phyloP scores from a whole-genome alignment of 2,888 invertebrate genomes.

The Andrena dorsata region DNA sequence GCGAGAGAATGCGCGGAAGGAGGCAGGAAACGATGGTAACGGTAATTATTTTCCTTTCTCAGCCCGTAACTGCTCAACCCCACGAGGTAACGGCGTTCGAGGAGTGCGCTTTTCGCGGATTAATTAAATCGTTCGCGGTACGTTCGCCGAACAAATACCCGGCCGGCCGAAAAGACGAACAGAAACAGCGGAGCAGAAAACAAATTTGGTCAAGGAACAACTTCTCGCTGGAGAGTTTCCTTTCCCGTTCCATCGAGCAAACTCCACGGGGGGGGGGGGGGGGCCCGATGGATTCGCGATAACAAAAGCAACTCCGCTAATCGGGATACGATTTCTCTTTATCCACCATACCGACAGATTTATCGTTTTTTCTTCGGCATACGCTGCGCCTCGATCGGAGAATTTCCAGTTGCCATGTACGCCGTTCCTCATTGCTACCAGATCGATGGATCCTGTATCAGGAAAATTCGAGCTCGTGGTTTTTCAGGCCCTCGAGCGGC shows the following conservation, averaged over 20 bases:
- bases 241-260: constrained; percentile 18
- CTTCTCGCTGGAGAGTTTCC: constrained; percentile 15
- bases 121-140: constrained; percentile 78
- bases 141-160: constrained; percentile 77
- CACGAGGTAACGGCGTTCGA: constrained; percentile 67
- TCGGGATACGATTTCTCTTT: constrained; percentile 36
- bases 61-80: constrained; percentile 66
- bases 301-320: constrained; percentile 20
- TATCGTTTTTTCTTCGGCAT: no score
- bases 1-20: constrained; percentile 60
- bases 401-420: background rate
- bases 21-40: constrained; percentile 65
- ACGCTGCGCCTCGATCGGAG: background rate
- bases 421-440: background rate
- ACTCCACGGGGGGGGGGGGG: constrained; percentile 41
- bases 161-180: constrained; percentile 46
- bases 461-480: no score
- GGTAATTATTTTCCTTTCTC: constrained; percentile 78
- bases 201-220: constrained; percentile 53
- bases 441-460: background rate
- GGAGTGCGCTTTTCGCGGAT: constrained; percentile 78
- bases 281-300: constrained; percentile 36
- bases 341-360: constrained; percentile 11
- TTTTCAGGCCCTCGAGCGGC: background rate
- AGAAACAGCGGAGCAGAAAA: constrained; percentile 39